Evolutionary conservation across 2,888 invertebrate genomes (phyloP).

Genomic region (Lampropteryx suffumata): DNA sequence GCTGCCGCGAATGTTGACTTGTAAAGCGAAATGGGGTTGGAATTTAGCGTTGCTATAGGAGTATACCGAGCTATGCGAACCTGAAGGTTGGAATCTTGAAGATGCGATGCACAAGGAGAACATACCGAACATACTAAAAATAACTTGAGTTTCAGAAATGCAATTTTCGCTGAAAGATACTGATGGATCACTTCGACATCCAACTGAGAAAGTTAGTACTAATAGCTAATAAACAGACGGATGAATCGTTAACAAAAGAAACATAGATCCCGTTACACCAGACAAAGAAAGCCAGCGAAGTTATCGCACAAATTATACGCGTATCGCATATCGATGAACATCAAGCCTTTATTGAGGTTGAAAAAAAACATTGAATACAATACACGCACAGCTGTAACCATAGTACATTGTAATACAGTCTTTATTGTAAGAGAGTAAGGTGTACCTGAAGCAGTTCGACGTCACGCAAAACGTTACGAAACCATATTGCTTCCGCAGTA

Average conservation of each 20-base stretch:
- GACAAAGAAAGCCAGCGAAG: conserved; percentile 25
- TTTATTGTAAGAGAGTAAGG: conserved; percentile 28
- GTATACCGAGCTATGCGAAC: neutral
- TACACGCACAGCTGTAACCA: conserved; percentile 31
- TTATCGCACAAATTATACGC: conserved; percentile 31
- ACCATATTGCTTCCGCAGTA: conserved; percentile 57
- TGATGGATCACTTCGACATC: too few species aligned
- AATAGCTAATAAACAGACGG: neutral
- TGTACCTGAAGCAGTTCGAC: conserved; percentile 33
- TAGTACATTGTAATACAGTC: conserved; percentile 22
- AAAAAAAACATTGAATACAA: conserved; percentile 38
- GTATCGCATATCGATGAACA: conserved; percentile 32
- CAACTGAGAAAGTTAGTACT: too few species aligned
- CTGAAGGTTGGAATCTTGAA: neutral
- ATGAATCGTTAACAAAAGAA: neutral
- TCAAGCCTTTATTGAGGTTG: conserved; percentile 39
- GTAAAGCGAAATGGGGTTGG: conserved; percentile 13
- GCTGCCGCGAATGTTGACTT: conserved; percentile 35
- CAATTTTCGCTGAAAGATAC: too few species aligned
- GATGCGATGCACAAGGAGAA: neutral
- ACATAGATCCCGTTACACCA: conserved; percentile 9
- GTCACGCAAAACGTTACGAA: conserved; percentile 51
- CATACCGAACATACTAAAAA: neutral
- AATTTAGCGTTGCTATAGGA: conserved; percentile 3
- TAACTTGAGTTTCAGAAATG: too few species aligned